Evolutionary conservation across 1,140 invertebrate species (phyloP).

Genomic region (Leptinotarsa texana): DNA sequence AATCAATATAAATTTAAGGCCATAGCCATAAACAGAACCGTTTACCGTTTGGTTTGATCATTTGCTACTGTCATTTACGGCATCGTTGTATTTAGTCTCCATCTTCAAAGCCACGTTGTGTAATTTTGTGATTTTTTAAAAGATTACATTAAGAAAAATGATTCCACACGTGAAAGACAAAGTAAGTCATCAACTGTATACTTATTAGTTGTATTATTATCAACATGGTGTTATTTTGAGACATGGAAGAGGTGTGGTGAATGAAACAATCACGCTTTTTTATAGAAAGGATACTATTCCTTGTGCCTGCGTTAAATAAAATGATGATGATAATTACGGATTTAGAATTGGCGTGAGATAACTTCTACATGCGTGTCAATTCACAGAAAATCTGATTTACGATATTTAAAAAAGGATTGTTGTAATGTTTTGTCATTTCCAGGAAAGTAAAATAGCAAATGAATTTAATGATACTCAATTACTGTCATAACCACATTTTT

Average conservation of each 20-base stretch:
- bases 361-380: too few relatives aligned
- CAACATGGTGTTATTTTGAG: background rate
- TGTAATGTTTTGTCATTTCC: too few relatives aligned
- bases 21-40: background rate
- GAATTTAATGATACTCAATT: too few relatives aligned
- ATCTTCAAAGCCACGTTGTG: background rate
- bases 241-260: background rate
- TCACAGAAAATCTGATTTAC: too few relatives aligned
- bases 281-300: background rate
- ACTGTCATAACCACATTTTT: too few relatives aligned
- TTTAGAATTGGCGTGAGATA: too few relatives aligned
- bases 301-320: too few relatives aligned
- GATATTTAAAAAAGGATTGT: too few relatives aligned
- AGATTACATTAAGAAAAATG: constrained; percentile 26
- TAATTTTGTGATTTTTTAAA: background rate
- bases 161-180: constrained; percentile 44
- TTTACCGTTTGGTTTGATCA: background rate
- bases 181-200: constrained; percentile 27
- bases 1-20: background rate
- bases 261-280: background rate
- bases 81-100: background rate
- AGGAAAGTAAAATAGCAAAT: too few relatives aligned
- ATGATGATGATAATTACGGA: too few relatives aligned
- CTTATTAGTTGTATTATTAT: too few relatives aligned
- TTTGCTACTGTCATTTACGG: background rate